These are phyloP conservation scores for Ypsolopha sequella DNA, from an alignment of 2,888 invertebrate species.

Conservation along the genomic window DNA sequence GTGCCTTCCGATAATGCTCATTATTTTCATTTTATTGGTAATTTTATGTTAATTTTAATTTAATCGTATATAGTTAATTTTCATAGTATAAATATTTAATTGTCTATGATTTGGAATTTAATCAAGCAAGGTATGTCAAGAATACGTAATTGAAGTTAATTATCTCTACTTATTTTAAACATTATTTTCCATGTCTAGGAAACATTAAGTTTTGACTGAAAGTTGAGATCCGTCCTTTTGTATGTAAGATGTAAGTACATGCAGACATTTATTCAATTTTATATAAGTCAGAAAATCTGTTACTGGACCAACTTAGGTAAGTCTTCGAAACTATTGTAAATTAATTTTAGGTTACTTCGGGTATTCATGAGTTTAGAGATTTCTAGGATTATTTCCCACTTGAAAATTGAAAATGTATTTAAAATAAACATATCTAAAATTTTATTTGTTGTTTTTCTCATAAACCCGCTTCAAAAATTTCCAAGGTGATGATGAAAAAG, in stretches of 20 bases:
- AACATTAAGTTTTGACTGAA: conserved; percentile 19
- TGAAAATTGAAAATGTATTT: conserved; percentile 55
- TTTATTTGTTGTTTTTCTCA: conserved; percentile 8
- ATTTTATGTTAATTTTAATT: conserved; percentile 22
- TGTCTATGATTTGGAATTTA: conserved; percentile 10
- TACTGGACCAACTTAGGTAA: conserved; percentile 9
- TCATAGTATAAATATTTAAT: conserved; percentile 16
- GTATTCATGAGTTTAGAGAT: conserved; percentile 14
- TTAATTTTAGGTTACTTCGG: conserved; percentile 19
- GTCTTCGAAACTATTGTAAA: conserved; percentile 19
- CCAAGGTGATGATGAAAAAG: conserved; percentile 6
- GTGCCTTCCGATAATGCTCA: conserved; percentile 47
- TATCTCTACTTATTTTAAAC: neutral
- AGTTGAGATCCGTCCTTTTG: conserved; percentile 24
- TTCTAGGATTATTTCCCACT: conserved; percentile 24
- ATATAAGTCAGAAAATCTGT: neutral
- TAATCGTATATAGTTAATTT: conserved; percentile 11
- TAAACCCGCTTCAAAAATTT: neutral
- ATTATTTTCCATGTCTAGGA: neutral
- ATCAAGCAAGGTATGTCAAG: conserved; percentile 12
- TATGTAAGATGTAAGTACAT: conserved; percentile 17
- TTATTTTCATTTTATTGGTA: conserved; percentile 20
- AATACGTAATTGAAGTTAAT: conserved; percentile 5
- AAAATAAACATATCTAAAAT: conserved; percentile 50
- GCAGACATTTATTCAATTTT: conserved; percentile 10